Base-by-base conservation (phyloP, 2,113 vertebrate genomes). In the Sinocyclocheilus maitianheensis region DNA sequence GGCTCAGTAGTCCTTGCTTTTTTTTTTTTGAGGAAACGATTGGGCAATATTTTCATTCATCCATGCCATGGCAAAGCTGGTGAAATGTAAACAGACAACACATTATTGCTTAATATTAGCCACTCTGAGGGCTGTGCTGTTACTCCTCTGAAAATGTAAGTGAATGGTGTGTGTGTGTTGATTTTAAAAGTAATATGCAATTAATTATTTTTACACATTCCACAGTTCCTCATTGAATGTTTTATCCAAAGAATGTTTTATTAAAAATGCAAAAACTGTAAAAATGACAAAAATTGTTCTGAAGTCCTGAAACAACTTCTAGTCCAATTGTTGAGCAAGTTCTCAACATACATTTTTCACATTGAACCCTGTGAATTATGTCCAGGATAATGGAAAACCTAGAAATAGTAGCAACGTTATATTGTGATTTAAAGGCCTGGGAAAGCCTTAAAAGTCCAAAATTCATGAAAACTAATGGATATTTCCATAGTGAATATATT, bases 1-100 rank as follows among this genome's bases (percentile, higher is more conserved):
- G 51, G 40, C 77, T 48, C 26, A 16, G 78, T 72, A 4, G 58
- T 30, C 51, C 37, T 46, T 86, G 18, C 37, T 40, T 43, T n/a
- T 12, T 72, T 3, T 5, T 62, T 62, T 40, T 37, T 60, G 22
- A 51, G 24, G 65, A 83, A 46, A 65, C 63, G 51, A 72, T 22
- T 83, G 30, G 40, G 51, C 65, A 30, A 67, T 53, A 43, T 51
- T 58, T 71, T 26, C 82, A 79, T 46, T 60, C 58, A 7, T 37
- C 11, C 8, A 26, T 48, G 40, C 22, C 13, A 81, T 80, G 22
- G 22, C 22, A 24, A 62, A 79, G 34, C 34, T 7, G 13, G 5
- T 62, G 77, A 62, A 40, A 5, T 79, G 77, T 79, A 79, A 79
- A 62, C 77, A 43, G 55, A 34, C 51, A 9, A 34, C 30, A 34